phyloP scores from a whole-genome alignment of 2,797 vertebrate species.

The Scolopax rusticola region DNA sequence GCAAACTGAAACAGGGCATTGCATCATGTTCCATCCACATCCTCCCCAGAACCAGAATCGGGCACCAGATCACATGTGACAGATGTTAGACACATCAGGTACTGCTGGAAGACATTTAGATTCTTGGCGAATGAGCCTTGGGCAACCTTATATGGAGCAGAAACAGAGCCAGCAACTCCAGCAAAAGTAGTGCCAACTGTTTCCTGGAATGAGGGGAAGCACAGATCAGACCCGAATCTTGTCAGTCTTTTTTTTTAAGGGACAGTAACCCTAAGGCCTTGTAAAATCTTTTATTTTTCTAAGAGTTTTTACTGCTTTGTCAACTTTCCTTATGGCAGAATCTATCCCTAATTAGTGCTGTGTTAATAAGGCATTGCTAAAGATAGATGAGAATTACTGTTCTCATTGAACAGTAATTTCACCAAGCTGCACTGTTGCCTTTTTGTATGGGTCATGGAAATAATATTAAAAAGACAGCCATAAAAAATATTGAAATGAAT shows the following conservation, averaged over 20 bases:
- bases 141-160: not conserved
- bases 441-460: not conserved
- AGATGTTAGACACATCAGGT: not conserved
- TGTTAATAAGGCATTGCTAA: not conserved
- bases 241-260: not conserved
- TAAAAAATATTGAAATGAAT: not conserved
- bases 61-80: not conserved
- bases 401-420: constrained; percentile 2
- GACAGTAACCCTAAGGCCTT: not conserved
- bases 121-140: not conserved
- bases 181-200: not conserved
- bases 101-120: not conserved
- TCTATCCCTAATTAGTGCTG: not conserved
- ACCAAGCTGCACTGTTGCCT: not conserved
- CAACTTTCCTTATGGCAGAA: not conserved
- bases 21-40: not conserved
- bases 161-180: not conserved
- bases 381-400: constrained; percentile 3
- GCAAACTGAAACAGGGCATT: not conserved
- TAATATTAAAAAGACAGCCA: not conserved
- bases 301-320: not conserved
- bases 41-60: not conserved
- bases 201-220: accelerated
- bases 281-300: not conserved
- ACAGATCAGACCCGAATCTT: not conserved